These are phyloP conservation scores for Anas bernieri DNA, from an alignment of 2,797 vertebrate species.

Conservation along the genomic window DNA sequence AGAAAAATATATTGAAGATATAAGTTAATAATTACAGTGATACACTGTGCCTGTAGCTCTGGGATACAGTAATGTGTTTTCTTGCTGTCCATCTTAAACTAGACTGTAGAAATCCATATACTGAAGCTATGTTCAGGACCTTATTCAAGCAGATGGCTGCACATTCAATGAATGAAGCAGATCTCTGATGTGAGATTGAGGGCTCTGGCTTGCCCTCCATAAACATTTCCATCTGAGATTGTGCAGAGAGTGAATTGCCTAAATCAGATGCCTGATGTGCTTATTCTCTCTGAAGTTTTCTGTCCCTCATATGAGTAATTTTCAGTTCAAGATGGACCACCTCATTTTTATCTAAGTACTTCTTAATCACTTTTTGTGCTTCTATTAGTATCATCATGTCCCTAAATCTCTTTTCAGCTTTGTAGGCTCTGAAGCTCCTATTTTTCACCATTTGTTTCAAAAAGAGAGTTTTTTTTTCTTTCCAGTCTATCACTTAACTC, in stretches of 20 bases:
- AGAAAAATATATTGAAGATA: conserved; percentile 8
- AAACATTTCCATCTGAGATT: background rate
- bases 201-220: background rate
- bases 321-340: background rate
- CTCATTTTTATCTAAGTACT: background rate
- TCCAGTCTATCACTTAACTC: conserved; percentile 38
- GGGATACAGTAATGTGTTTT: background rate
- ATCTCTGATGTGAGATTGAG: background rate
- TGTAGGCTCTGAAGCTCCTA: background rate
- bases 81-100: background rate
- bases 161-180: background rate
- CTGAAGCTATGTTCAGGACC: background rate
- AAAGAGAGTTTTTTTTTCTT: background rate
- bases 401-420: background rate
- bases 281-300: background rate
- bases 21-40: conserved; percentile 27
- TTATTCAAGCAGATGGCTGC: background rate
- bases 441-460: background rate
- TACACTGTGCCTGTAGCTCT: background rate
- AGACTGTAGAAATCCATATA: background rate
- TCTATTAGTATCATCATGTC: background rate
- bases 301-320: background rate
- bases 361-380: background rate
- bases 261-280: background rate
- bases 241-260: background rate